Base-by-base conservation (phyloP, 2,888 invertebrate genomes). In the Thysanoteuthis rhombus region DNA sequence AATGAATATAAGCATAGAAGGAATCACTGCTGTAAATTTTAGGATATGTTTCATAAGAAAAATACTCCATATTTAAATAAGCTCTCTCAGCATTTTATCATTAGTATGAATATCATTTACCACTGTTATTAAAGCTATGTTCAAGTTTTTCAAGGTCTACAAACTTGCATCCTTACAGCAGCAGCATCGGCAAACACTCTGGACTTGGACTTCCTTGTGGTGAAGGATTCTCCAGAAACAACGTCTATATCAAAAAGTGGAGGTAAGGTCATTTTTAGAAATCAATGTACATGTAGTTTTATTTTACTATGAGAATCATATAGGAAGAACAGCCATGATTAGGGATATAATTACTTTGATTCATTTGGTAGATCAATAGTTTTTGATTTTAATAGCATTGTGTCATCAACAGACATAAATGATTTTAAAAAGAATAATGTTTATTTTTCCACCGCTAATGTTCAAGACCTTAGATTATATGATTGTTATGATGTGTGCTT, bases 121-220 rank as follows among this genome's bases (percentile, higher is more conserved):
- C 12, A 12, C 25, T 4, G 16, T 75, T 75, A 10, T 75, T 75
- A 75, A 36, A n/a, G 25, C 0, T 1, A 75, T 75, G n/a, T 36
- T n/a, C n/a, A 75, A n/a, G n/a, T 75, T 75, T 75, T 75, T 75
- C n/a, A 75, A 75, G 10, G 4, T 75, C 3, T n/a, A 8, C n/a
- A 75, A 10, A n/a, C 36, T 75, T 75, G 22, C 52, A 38, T n/a
- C 39, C 47, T 52, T 93, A n/a, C 52, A 93, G 93, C 93, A 52
- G 58, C 93, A 93, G 47, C 92, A 93, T 94, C 94, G 94, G 95
- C 95, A 93, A 96, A 96, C 95, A 95, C 95, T 94, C 95, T 96
- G 95, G 95, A 96, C 95, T 95, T 96, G 95, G 96, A 96, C 95
- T 96, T 96, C 95, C 95, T 96, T 94, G 95, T 95, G 94, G 95